A percentile compares a stretch with the other conserved stretches of the same genome.
Conservation (phyloP, 2,797 vertebrate genomes). For the Manis crassicaudata region DNA sequence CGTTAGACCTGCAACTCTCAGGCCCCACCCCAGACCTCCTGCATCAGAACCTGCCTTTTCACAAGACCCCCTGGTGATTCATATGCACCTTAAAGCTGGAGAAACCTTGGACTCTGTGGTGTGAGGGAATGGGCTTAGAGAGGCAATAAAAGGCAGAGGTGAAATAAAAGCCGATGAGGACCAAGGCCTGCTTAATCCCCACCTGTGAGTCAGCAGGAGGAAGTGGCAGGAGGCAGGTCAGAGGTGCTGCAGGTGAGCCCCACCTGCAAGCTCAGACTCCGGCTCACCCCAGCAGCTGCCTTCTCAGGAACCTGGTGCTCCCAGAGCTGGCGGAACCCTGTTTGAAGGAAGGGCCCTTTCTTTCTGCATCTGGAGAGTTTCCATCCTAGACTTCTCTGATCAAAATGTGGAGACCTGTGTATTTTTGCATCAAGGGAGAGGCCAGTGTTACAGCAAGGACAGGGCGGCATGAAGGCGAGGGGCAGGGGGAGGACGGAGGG, state of each 20-base stretch:
- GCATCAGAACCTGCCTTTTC: not conserved
- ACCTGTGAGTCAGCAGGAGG: not conserved
- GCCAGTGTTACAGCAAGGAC: not conserved
- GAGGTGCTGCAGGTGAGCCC: not conserved
- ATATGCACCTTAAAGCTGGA: not conserved
- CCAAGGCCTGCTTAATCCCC: not conserved
- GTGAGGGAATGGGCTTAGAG: not conserved
- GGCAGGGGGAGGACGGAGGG: not conserved
- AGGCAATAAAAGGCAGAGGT: not conserved
- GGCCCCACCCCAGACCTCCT: not conserved
- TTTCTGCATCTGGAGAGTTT: not conserved
- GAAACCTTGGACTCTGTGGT: not conserved
- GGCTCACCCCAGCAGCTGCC: fast-evolving
- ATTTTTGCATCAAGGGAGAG: not conserved
- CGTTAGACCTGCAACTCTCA: not conserved
- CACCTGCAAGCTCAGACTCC: not conserved
- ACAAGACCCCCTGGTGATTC: not conserved
- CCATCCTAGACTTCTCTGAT: not conserved
- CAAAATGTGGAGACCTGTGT: too few relatives aligned
- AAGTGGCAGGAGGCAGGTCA: not conserved
- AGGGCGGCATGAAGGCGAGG: too few relatives aligned
- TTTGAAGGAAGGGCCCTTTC: not conserved
- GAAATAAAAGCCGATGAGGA: not conserved
- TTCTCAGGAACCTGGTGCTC: not conserved
- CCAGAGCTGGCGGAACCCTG: not conserved